Evolutionary conservation across 2,797 vertebrate species (phyloP), one percentile per base, ranked within the genome.

Genomic region (Danio albolineatus): DNA sequence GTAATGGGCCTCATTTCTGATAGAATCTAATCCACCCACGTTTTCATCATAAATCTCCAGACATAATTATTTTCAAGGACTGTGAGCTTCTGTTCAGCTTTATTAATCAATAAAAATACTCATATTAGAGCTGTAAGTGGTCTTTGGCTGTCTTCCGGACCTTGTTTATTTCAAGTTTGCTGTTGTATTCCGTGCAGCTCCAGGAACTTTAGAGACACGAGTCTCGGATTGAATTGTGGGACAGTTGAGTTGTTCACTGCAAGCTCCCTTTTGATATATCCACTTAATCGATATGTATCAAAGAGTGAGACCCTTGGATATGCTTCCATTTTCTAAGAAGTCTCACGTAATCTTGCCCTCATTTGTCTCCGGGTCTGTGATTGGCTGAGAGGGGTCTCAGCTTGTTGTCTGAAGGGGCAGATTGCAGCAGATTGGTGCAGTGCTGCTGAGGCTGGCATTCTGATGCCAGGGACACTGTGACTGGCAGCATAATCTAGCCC

Each of bases 401-500:
- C 64, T 81, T 83, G 77, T 78, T 61, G 59, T 66, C 56, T 76
- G 71, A 82, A 73, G 59, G 80, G 67, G 75, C 82, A 86, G 85
- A 78, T 83, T 83, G 78, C 71, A 61, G 81, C 72, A 81, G 80
- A 83, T 79, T 79, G 82, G 79, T 79, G 81, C 70, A 72, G 75
- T 60, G 77, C 78, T 75, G 56, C 61, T 70, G 85, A 82, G 81
- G 66, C 80, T 81, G 81, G 84, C 77, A 39, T 51, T 41, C 62
- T 61, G 59, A 78, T 85, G 78, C 81, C 79, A 81, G 69, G 65
- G 76, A 76, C 73, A 39, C 41, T 44, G 66, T 81, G 76, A 78
- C 66, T 78, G 71, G 76, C 76, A 83, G 66, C 59, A 59, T 83
- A 79, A 85, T 86, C 54, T 74, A 82, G 83, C 84, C 83, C 78